A percentile compares a stretch with the other conserved stretches of the same genome.
Evolutionary conservation across 2,113 vertebrate genomes (phyloP).

Genomic region (Bettongia penicillata): DNA sequence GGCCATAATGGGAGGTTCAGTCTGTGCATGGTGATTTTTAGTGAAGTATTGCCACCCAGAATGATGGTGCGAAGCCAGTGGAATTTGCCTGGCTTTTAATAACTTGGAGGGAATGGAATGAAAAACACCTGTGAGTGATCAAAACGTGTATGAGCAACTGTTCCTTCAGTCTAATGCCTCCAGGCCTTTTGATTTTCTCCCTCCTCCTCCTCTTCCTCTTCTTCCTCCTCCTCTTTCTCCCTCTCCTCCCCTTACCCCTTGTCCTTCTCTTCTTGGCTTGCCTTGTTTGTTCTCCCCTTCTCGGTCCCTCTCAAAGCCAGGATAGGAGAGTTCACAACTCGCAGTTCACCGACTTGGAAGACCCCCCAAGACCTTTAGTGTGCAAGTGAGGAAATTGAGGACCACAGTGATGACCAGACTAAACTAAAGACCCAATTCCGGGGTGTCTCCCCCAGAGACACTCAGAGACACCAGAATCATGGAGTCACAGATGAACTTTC

Average conservation of each 20-base stretch:
- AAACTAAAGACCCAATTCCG: too few relatives aligned
- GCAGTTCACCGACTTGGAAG: neutral
- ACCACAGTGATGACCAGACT: neutral
- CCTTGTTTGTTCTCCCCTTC: neutral
- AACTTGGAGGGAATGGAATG: neutral
- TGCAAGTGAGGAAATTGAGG: neutral
- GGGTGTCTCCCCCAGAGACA: too few relatives aligned
- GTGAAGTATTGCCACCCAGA: slow-evolving; percentile 53
- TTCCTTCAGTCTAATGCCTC: neutral
- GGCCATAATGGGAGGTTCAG: slow-evolving; percentile 5
- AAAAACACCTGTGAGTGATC: neutral
- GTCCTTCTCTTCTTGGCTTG: too few relatives aligned
- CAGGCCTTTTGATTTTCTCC: neutral
- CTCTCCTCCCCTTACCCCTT: too few relatives aligned
- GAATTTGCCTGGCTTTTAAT: slow-evolving; percentile 44
- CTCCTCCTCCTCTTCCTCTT: too few relatives aligned
- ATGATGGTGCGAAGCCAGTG: slow-evolving; percentile 45
- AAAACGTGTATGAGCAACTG: neutral
- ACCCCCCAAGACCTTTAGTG: neutral
- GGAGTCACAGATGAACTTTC: too few relatives aligned
- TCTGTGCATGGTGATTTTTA: neutral
- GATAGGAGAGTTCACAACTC: neutral
- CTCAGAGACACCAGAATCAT: too few relatives aligned
- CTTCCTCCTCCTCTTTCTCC: too few relatives aligned
- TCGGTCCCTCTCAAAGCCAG: neutral